Conservation (phyloP, 2,888 invertebrate species). For the Acanthosepion lycidas region DNA sequence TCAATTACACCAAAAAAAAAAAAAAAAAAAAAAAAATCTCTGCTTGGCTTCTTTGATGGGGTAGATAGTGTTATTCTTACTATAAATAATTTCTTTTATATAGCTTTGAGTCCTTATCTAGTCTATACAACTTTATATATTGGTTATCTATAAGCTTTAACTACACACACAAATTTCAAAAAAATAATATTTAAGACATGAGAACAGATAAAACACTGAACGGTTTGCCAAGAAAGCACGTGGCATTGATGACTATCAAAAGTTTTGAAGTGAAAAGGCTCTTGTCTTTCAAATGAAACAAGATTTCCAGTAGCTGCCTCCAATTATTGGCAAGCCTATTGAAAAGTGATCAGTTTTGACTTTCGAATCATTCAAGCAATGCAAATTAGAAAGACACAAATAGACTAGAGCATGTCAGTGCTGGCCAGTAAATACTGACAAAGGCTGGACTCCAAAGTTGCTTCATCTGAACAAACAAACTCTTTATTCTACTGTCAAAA, state of each 20-base stretch:
- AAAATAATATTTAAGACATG: background rate
- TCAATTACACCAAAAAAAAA: too few relatives aligned
- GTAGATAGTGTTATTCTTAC: too few relatives aligned
- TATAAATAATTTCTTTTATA: too few relatives aligned
- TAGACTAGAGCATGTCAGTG: background rate
- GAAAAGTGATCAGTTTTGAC: background rate
- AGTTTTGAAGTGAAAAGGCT: background rate
- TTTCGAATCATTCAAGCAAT: background rate
- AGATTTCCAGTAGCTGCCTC: background rate
- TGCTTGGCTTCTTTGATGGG: too few relatives aligned
- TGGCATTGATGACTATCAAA: constrained; percentile 15
- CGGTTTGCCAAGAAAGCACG: background rate
- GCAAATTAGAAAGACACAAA: background rate
- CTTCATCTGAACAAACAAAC: background rate
- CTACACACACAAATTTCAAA: background rate
- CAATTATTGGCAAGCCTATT: background rate
- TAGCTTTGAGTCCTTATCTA: too few relatives aligned
- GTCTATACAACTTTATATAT: too few relatives aligned
- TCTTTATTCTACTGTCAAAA: background rate
- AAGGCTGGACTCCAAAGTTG: background rate
- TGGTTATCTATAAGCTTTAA: too few relatives aligned
- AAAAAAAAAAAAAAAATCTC: too few relatives aligned
- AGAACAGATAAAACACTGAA: background rate
- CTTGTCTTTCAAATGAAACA: background rate
- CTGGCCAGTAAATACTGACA: background rate